Conservation (phyloP, 2,888 invertebrate species). For the Callyntrura guangdongensis region DNA sequence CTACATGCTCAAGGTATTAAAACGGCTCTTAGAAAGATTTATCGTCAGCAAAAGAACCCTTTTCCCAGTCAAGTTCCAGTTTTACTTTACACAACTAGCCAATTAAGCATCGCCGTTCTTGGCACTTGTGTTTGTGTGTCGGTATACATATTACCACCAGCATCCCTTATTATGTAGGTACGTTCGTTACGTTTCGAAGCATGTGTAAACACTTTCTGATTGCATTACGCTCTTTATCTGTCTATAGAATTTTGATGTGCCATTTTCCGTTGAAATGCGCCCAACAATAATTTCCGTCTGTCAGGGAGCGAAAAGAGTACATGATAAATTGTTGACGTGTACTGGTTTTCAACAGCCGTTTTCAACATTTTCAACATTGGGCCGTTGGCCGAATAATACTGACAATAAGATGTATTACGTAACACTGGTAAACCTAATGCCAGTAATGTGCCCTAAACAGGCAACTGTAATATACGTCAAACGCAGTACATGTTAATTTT, state of each 20-base stretch:
- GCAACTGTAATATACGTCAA: background rate
- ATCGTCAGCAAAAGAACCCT: too few relatives aligned
- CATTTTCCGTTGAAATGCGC: slow-evolving; percentile 62
- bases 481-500: background rate
- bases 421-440: slow-evolving; percentile 1
- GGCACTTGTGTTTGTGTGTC: background rate
- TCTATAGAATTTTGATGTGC: slow-evolving; percentile 36
- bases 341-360: slow-evolving; percentile 46
- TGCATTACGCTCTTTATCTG: background rate
- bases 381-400: background rate
- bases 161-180: background rate
- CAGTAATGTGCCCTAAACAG: background rate
- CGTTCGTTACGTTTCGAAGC: background rate
- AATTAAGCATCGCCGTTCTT: background rate
- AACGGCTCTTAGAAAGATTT: too few relatives aligned
- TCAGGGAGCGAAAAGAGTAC: slow-evolving; percentile 52
- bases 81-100: too few relatives aligned
- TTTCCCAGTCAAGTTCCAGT: too few relatives aligned
- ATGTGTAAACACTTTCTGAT: background rate
- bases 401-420: background rate
- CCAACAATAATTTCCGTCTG: slow-evolving; percentile 70
- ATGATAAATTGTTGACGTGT: slow-evolving; percentile 67
- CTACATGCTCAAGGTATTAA: too few relatives aligned
- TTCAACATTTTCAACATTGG: too few relatives aligned
- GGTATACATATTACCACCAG: background rate